These are phyloP conservation scores for Erythrocercus mccallii DNA, from an alignment of 2,113 vertebrate species.

Conservation along the genomic window DNA sequence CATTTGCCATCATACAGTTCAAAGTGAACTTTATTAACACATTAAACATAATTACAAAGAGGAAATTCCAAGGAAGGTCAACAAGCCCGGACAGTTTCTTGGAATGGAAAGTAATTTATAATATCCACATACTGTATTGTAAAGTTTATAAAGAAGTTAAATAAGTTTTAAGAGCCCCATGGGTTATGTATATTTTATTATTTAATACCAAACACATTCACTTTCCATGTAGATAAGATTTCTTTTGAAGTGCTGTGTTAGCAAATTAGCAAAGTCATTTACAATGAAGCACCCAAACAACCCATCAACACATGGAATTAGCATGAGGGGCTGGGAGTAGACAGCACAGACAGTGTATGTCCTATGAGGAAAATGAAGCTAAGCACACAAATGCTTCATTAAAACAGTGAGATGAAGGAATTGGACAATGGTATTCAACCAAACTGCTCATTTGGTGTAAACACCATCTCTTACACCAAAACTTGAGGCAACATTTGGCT, in stretches of 20 bases:
- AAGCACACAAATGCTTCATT: neutral
- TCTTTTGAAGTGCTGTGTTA: conserved; percentile 43
- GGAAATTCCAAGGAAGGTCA: conserved; percentile 74
- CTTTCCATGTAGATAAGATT: conserved; percentile 54
- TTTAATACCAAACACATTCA: conserved; percentile 53
- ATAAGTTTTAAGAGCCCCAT: conserved; percentile 61
- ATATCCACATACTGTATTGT: conserved; percentile 60
- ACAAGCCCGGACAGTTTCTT: conserved; percentile 58
- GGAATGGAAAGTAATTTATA: conserved; percentile 63
- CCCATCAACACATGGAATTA: neutral
- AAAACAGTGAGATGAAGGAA: neutral
- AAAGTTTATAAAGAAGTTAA: conserved; percentile 67
- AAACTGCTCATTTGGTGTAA: neutral
- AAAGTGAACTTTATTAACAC: conserved; percentile 76
- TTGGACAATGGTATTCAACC: neutral
- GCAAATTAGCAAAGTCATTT: conserved; percentile 40
- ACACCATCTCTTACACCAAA: neutral
- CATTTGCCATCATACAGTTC: conserved; percentile 66
- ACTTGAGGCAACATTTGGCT: neutral
- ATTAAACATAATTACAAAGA: conserved; percentile 70
- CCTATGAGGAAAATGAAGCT: neutral
- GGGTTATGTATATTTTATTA: conserved; percentile 53
- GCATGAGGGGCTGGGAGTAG: neutral
- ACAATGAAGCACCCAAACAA: neutral
- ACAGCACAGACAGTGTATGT: neutral